Base-by-base conservation (phyloP, 2,888 invertebrate genomes). In the Gordius sp. region DNA sequence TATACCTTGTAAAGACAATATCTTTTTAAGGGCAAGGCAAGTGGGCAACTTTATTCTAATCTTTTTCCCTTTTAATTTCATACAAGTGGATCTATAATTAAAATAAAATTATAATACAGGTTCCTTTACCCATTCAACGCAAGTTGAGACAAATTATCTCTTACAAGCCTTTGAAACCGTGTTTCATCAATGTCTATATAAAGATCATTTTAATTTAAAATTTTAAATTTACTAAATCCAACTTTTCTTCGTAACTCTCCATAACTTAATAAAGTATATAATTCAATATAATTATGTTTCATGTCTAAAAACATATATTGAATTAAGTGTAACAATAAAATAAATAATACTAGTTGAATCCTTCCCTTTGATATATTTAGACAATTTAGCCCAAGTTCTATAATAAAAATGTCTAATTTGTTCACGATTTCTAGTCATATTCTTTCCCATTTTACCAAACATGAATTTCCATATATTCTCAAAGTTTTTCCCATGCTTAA, bases 361-460 rank as follows among this genome's bases (percentile, higher is more conserved):
- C 39, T 33, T 33, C 8, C n/a, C 8, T 33, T 33, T 33, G 13
- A 47, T 47, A 20, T 47, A 47, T 47, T 47, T 8, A n/a, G 47
- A 47, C 13, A 47, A 4, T 20, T 47, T 47, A 47, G 47, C 47
- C 47, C 47, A 47, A 18, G 47, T 47, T 23, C 47, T 47, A 20
- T 47, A 47, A 47, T 47, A 47, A 47, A 47, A 47, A 47, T 47
- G 47, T 47, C 47, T 47, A 20, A 47, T 47, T 47, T 47, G 47
- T 20, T 47, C 47, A 18, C 20, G 8, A 47, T 47, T 47, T 47
- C 47, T 47, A 18, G 47, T n/a, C 47, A 47, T 47, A 47, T 8
- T n/a, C 20, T 47, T 8, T 8, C 47, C 47, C 23, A 8, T n/a
- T 47, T 47, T 47, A n/a, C 4, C 4, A 20, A 13, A 4, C 16